Base-by-base conservation (phyloP, 2,888 invertebrate genomes). In the Amaurobius ferox region DNA sequence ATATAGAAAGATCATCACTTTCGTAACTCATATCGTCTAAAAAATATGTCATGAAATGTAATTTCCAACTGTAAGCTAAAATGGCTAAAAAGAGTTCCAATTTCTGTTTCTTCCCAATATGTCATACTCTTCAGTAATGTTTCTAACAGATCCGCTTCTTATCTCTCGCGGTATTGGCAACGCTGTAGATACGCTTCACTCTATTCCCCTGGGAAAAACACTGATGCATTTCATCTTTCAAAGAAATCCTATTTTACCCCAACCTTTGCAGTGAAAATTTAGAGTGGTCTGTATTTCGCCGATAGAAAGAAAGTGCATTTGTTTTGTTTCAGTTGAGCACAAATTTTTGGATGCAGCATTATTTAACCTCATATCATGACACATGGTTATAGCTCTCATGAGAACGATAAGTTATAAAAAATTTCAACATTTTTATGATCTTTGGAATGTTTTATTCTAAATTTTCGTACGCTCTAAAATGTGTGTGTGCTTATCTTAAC, bases 171-270 rank as follows among this genome's bases (percentile, higher is more conserved):
- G 72, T 72, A 68, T 79, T 79, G 79, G 79, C 72, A 79, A 67
- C 72, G 44, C 72, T 72, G 66, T 61, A 66, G 72, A 79, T 72
- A 72, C 72, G 79, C 70, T 72, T 79, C 79, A 72, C 66, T 71
- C 72, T 72, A 66, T 72, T 72, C 79, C 72, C 79, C 48, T 66
- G 79, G 66, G 79, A 72, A 79, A 66, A 79, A 48, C 79, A 61
- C 72, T 72, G 79, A 79, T 79, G 72, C 79, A 79, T 79, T 79
- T 79, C 79, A 72, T 79, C 72, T 72, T 79, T 79, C 79, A 79
- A 79, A 79, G 79, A 66, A 79, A 79, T 79, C 72, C 66, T 29
- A 40, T 62, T 79, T 80, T 66, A 44, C 44, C 44, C 44, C 16
- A 7, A 13, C 44, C 16, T 44, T 44, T 44, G 44, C 44, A 44